phyloP scores from a whole-genome alignment of 2,113 vertebrate genomes.

The Syngnathoides biaculeatus region DNA sequence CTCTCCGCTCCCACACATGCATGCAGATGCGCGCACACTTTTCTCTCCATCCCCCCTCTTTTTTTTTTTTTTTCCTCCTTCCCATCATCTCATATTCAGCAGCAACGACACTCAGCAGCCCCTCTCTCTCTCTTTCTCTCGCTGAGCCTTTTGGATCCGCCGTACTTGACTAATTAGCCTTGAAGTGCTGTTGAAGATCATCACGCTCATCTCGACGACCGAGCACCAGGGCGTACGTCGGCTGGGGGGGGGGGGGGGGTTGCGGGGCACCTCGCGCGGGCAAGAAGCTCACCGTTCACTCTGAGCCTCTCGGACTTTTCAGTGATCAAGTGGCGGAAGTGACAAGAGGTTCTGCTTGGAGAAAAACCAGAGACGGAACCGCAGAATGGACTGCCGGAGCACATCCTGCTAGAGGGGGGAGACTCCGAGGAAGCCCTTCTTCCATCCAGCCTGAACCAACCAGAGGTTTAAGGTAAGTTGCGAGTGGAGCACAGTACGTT shows the following conservation, averaged over 20 bases:
- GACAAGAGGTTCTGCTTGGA: conserved; percentile 49
- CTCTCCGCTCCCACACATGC: conserved; percentile 26
- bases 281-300: conserved; percentile 50
- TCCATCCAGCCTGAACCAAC: conserved; percentile 31
- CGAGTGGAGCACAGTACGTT: not conserved
- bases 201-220: conserved; percentile 62
- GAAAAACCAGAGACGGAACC: conserved; percentile 31
- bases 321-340: conserved; percentile 47
- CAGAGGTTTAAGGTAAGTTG: conserved; percentile 60
- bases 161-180: conserved; percentile 66
- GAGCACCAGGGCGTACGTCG: conserved; percentile 47
- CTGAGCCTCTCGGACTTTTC: conserved; percentile 43
- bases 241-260: conserved; percentile 40
- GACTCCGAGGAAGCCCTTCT: conserved; percentile 29
- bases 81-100: conserved; percentile 37
- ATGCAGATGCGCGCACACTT: conserved; percentile 19
- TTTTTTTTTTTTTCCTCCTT: not conserved
- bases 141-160: conserved; percentile 55
- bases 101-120: conserved; percentile 34
- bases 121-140: conserved; percentile 29
- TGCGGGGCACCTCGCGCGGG: conserved; percentile 45
- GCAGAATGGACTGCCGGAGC: conserved; percentile 52
- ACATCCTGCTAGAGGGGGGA: conserved; percentile 41
- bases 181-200: conserved; percentile 65
- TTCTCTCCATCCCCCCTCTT: conserved; percentile 1